These are phyloP conservation scores for Nycticebus coucang DNA, from an alignment of 2,113 vertebrate species.

Conservation along the genomic window DNA sequence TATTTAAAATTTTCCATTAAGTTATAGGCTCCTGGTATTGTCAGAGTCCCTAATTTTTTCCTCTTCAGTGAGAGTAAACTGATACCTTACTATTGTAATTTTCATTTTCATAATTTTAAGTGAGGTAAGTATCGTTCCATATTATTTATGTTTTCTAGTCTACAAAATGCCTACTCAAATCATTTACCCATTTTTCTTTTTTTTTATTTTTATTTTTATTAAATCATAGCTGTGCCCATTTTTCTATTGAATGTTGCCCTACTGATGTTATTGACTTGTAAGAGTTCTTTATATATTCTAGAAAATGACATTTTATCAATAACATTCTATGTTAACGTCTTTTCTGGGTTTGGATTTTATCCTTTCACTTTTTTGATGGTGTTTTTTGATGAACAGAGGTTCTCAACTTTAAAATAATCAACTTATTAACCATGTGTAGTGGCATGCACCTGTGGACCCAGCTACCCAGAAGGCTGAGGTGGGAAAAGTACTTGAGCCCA, in stretches of 20 bases:
- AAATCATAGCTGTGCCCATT: too few relatives aligned
- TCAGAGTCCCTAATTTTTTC: background rate
- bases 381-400: background rate
- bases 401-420: constrained; percentile 10
- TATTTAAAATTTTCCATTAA: background rate
- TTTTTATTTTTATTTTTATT: too few relatives aligned
- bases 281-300: constrained; percentile 6
- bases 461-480: too few relatives aligned
- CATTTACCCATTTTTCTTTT: constrained; percentile 14
- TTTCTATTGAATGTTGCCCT: background rate
- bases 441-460: too few relatives aligned
- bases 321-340: background rate
- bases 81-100: background rate
- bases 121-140: background rate
- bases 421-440: background rate
- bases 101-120: background rate
- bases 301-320: background rate
- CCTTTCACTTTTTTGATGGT: background rate
- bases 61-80: background rate
- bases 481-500: too few relatives aligned
- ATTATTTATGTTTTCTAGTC: background rate
- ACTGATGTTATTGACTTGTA: constrained; percentile 11
- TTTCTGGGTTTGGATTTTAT: constrained; percentile 17
- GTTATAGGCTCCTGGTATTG: background rate
- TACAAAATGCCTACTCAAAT: background rate